phyloP scores from a whole-genome alignment of 2,888 invertebrate genomes.

The Drosophila rellima region DNA sequence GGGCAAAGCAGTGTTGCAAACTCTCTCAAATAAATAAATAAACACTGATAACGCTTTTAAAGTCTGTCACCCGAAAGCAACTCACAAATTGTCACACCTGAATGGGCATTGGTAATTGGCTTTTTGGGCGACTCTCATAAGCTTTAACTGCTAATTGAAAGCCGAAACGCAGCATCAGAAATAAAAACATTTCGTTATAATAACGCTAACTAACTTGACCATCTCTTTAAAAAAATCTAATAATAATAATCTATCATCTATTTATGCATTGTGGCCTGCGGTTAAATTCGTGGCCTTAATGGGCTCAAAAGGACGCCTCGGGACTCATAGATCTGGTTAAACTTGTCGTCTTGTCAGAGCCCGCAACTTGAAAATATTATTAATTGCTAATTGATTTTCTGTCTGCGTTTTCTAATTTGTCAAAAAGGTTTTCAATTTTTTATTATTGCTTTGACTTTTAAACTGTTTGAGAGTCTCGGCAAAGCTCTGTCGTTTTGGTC shows the following conservation, averaged over 20 bases:
- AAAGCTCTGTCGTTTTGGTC: constrained; percentile 15
- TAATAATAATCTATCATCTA: constrained; percentile 15
- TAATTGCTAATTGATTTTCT: constrained; percentile 78
- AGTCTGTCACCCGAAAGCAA: constrained; percentile 20
- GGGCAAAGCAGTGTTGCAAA: background rate
- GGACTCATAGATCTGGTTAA: constrained; percentile 12
- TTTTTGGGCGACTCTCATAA: constrained; percentile 6
- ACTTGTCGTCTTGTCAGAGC: constrained; percentile 23
- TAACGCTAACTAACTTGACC: constrained; percentile 9
- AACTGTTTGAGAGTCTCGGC: constrained; percentile 17
- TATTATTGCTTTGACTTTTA: constrained; percentile 50
- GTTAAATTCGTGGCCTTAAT: constrained; percentile 49
- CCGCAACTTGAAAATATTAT: constrained; percentile 53
- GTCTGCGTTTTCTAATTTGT: constrained; percentile 59
- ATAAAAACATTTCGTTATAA: constrained; percentile 37
- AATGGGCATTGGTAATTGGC: constrained; percentile 20
- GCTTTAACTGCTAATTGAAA: constrained; percentile 77
- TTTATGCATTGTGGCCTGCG: constrained; percentile 37
- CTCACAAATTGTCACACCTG: constrained; percentile 8
- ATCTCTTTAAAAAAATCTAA: constrained; percentile 1
- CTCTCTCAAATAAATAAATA: no score
- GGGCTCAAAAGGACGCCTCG: constrained; percentile 54
- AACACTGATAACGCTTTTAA: constrained; percentile 21
- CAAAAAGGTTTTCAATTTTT: constrained; percentile 53
- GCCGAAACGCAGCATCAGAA: background rate